phyloP scores from a whole-genome alignment of 1,140 invertebrate genomes.

The Magallana ariakensis region DNA sequence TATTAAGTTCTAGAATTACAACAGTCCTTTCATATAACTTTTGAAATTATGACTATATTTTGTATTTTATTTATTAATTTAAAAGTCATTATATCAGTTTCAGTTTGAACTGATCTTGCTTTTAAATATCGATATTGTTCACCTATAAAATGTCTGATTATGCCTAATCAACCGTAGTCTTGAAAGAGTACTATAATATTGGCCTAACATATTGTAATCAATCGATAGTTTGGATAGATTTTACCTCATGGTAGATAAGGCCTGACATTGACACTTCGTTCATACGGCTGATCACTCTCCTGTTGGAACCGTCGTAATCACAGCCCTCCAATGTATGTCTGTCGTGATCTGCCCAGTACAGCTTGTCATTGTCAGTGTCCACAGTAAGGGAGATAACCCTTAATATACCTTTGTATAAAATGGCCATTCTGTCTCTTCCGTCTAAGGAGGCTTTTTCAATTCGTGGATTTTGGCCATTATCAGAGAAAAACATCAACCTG shows the following conservation, averaged over 20 bases:
- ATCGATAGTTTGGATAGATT: no score
- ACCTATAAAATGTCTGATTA: no score
- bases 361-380: neutral
- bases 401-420: neutral
- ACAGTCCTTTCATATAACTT: no score
- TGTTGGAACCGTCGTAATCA: neutral
- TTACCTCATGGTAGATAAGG: neutral
- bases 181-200: no score
- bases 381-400: neutral
- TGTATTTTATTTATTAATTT: no score
- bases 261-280: neutral
- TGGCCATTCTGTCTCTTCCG: neutral
- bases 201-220: no score
- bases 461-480: neutral
- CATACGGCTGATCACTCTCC: neutral
- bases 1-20: no score
- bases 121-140: no score
- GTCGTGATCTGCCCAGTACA: conserved; percentile 10
- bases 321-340: neutral
- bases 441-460: conserved; percentile 1
- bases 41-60: no score
- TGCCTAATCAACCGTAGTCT: no score
- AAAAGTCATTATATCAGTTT: no score
- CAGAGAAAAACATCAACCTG: conserved; percentile 5
- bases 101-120: no score